Evolutionary conservation across 2,888 invertebrate species (phyloP), one percentile per base, ranked within the genome.

Genomic region (Plutella xylostella): DNA sequence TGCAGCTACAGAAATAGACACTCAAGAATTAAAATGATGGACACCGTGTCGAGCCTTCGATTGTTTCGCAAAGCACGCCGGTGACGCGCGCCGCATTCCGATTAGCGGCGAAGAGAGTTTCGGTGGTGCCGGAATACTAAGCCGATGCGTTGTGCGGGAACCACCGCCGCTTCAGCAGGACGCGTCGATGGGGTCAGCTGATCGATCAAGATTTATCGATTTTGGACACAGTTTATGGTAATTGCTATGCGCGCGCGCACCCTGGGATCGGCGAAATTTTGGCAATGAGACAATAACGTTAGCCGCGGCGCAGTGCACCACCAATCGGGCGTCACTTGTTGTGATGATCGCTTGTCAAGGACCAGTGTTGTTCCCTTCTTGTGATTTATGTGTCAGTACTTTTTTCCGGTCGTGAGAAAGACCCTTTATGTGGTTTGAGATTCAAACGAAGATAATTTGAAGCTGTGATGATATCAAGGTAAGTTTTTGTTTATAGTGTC

Each of bases 41-140:
- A 57, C 60, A 57, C 58, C 65, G n/a, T n/a, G n/a, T n/a, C n/a
- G n/a, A n/a, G n/a, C n/a, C n/a, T 65, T 60, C 68, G 61, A 77
- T 76, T 72, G 71, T 76, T 67, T 65, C 65, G 68, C 72, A 65
- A 76, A 75, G 77, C 79, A 77, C 77, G 73, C 76, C 68, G 62
- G 57, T 55, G 55, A 80, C 79, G 71, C 70, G 62, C 52, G 60
- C 49, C 60, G 82, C 79, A 82, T 83, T 56, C 52, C 61, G 80
- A 82, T 77, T 66, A 71, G 67, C 58, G 30, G 18, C 38, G 53
- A 77, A 78, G 82, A 82, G 82, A 80, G 78, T 74, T 80, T 72
- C 61, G 75, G 72, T 71, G 69, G 64, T 70, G 60, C 68, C 66
- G 74, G 76, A 79, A 77, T 74, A 73, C 78, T 57, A 72, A 79